Conservation (phyloP, 1,140 invertebrate genomes). For the Drusus annulatus region DNA sequence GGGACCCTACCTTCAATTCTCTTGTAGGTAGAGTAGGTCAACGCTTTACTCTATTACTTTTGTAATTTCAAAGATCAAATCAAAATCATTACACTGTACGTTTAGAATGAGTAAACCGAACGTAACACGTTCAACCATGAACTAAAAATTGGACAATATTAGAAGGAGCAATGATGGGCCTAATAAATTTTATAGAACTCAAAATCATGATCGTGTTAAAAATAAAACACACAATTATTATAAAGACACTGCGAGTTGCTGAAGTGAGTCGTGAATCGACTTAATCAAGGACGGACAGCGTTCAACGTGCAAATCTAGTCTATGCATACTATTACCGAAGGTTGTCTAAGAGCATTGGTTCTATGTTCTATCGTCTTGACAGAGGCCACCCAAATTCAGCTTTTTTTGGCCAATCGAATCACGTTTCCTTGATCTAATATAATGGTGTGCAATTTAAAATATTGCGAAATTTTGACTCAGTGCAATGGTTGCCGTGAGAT, state of each 20-base stretch:
- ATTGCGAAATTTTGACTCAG: neutral
- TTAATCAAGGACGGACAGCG: constrained; percentile 1
- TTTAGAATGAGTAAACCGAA: no score
- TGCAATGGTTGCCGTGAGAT: neutral
- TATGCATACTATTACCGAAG: neutral
- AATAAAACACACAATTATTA: neutral
- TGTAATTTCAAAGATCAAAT: no score
- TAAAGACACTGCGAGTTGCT: neutral
- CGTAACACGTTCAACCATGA: no score
- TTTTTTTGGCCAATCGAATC: constrained; percentile 13
- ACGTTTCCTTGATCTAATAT: neutral
- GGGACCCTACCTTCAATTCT: no score
- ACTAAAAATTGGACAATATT: no score
- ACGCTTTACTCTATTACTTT: no score
- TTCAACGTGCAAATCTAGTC: neutral
- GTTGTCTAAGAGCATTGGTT: constrained; percentile 1
- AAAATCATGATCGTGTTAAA: neutral
- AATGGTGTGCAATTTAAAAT: constrained; percentile 19
- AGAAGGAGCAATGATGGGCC: no score
- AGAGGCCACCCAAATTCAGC: constrained; percentile 1
- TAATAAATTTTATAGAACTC: neutral
- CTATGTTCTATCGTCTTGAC: neutral
- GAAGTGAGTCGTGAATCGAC: constrained; percentile 15
- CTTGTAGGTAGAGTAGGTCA: no score
- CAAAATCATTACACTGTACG: no score